Percentiles rank a stretch among this genome's conserved stretches.
phyloP scores from a whole-genome alignment of 2,797 vertebrate species.

The Ataeniobius toweri region DNA sequence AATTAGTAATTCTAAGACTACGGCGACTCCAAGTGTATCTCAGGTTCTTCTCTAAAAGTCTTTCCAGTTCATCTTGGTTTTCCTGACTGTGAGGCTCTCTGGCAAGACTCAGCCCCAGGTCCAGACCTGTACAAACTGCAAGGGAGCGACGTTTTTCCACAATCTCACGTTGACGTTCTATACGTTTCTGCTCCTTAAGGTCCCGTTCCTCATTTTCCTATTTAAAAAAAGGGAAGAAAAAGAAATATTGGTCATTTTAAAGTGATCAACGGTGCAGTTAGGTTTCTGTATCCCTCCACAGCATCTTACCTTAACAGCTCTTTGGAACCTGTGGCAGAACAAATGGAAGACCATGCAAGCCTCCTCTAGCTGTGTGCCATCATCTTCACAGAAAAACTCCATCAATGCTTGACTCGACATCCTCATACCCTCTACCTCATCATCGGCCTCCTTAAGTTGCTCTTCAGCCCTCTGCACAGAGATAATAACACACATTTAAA shows the following conservation, averaged over 20 bases:
- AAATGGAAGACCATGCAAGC: constrained; percentile 80
- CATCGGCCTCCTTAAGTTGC: constrained; percentile 78
- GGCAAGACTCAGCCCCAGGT: constrained; percentile 57
- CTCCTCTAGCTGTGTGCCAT: constrained; percentile 81
- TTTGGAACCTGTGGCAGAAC: constrained; percentile 83
- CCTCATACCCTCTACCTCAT: constrained; percentile 80
- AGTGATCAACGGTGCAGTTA: background rate
- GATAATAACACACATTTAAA: background rate
- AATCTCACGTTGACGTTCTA: constrained; percentile 78
- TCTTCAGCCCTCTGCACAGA: constrained; percentile 77
- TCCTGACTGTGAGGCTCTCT: constrained; percentile 56
- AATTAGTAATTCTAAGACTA: constrained; percentile 70
- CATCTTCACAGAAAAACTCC: constrained; percentile 87
- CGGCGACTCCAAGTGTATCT: constrained; percentile 76
- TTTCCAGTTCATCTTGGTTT: constrained; percentile 81
- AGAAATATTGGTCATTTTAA: background rate
- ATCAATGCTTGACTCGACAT: constrained; percentile 81
- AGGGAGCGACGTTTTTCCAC: constrained; percentile 82
- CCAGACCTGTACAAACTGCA: constrained; percentile 75
- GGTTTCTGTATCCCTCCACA: accelerated
- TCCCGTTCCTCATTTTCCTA: constrained; percentile 85
- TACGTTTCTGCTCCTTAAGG: constrained; percentile 80
- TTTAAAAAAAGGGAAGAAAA: background rate
- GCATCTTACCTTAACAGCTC: constrained; percentile 78
- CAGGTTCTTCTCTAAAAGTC: constrained; percentile 80